Conservation (phyloP, 1,140 invertebrate species). For the Papilio helenus region DNA sequence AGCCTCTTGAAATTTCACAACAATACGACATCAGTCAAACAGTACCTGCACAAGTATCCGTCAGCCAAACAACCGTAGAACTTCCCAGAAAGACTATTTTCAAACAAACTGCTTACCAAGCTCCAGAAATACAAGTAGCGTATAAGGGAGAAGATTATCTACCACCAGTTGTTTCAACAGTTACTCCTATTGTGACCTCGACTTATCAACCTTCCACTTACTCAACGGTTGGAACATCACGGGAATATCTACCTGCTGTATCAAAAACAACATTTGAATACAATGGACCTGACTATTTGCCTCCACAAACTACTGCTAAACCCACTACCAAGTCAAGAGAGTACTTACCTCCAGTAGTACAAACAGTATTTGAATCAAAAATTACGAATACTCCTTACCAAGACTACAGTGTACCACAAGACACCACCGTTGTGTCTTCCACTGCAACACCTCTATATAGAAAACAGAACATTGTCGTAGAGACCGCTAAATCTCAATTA, state of each 20-base stretch:
- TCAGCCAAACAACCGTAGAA: conserved; percentile 50
- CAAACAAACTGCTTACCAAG: conserved; percentile 60
- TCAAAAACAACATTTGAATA: conserved; percentile 56
- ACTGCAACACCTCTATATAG: conserved; percentile 54
- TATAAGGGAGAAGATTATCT: conserved; percentile 74
- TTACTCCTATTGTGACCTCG: conserved; percentile 56
- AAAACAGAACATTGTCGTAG: conserved; percentile 74
- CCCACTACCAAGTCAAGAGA: conserved; percentile 31
- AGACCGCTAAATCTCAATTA: conserved; percentile 73
- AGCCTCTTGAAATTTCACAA: conserved; percentile 55
- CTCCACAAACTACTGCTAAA: conserved; percentile 53
- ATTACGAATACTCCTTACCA: conserved; percentile 54
- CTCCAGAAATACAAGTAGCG: conserved; percentile 67
- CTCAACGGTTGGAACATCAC: conserved; percentile 54
- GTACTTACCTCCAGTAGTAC: conserved; percentile 40
- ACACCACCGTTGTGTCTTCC: conserved; percentile 46
- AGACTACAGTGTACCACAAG: conserved; percentile 50
- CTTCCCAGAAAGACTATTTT: conserved; percentile 57
- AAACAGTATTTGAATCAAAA: conserved; percentile 44
- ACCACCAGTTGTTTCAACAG: conserved; percentile 66
- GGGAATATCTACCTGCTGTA: conserved; percentile 63
- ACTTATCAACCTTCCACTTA: conserved; percentile 64
- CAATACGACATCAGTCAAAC: conserved; percentile 55
- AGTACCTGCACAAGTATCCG: conserved; percentile 47
- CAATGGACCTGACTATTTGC: conserved; percentile 71